Percentiles rank a stretch among this genome's conserved stretches.
phyloP scores from a whole-genome alignment of 2,113 vertebrate genomes.

The Dicrurus megarhynchus region DNA sequence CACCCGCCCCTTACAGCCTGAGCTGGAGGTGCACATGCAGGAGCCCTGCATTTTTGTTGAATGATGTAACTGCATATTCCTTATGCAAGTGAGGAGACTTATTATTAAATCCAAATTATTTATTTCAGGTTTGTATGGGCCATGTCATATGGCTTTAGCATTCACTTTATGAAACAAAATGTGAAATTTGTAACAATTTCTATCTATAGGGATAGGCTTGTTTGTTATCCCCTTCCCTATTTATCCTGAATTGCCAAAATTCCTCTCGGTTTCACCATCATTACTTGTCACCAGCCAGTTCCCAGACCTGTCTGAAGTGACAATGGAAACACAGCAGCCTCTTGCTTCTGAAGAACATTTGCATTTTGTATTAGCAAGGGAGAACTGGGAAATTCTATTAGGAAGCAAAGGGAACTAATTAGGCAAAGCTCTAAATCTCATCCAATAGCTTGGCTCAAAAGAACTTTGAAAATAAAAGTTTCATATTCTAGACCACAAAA shows the following conservation, averaged over 20 bases:
- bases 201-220: background rate
- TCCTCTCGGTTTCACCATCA: background rate
- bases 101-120: background rate
- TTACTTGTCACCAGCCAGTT: background rate
- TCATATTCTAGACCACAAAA: background rate
- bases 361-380: background rate
- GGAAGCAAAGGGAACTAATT: background rate
- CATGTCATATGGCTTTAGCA: background rate
- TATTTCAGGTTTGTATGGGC: background rate
- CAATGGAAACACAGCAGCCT: background rate
- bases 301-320: background rate
- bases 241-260: background rate
- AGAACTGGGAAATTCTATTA: background rate
- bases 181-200: background rate
- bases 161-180: background rate
- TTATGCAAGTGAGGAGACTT: background rate
- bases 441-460: background rate
- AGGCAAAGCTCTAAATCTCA: background rate
- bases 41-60: conserved; percentile 26
- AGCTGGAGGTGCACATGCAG: background rate
- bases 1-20: background rate
- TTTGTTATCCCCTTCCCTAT: background rate
- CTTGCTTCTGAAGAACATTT: background rate
- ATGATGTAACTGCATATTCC: conserved; percentile 21
- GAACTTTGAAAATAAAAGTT: background rate